These are phyloP conservation scores for Strix aluco DNA, from an alignment of 2,113 vertebrate genomes.

Conservation along the genomic window DNA sequence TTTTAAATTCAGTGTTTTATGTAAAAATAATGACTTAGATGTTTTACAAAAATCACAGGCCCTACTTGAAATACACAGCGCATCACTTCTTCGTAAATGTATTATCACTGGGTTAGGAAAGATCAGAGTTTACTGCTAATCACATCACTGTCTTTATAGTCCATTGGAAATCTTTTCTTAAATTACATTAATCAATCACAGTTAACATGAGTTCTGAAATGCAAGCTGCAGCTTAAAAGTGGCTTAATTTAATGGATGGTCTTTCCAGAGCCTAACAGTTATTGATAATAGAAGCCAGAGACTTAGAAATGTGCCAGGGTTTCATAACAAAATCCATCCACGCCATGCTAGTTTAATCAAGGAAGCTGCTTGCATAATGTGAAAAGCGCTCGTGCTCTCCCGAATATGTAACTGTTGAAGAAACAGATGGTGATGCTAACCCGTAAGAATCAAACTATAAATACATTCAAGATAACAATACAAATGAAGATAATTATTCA, in stretches of 20 bases:
- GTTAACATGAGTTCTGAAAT: conserved; percentile 41
- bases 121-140: conserved; percentile 31
- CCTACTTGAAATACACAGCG: neutral
- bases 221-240: conserved; percentile 50
- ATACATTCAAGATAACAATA: conserved; percentile 52
- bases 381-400: neutral
- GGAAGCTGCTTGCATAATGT: conserved; percentile 33
- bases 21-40: neutral
- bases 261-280: conserved; percentile 34
- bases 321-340: conserved; percentile 52
- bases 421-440: conserved; percentile 56
- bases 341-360: conserved; percentile 1
- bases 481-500: conserved; percentile 43
- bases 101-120: neutral
- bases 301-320: conserved; percentile 21
- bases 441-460: conserved; percentile 25
- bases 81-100: neutral
- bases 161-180: conserved; percentile 29
- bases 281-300: conserved; percentile 33
- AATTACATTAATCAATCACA: conserved; percentile 56
- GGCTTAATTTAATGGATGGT: conserved; percentile 54
- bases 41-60: neutral
- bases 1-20: neutral
- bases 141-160: neutral
- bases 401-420: neutral